Percentiles rank a stretch among this genome's conserved stretches.
Evolutionary conservation across 2,113 vertebrate genomes (phyloP).

Genomic region (Myocastor coypus): DNA sequence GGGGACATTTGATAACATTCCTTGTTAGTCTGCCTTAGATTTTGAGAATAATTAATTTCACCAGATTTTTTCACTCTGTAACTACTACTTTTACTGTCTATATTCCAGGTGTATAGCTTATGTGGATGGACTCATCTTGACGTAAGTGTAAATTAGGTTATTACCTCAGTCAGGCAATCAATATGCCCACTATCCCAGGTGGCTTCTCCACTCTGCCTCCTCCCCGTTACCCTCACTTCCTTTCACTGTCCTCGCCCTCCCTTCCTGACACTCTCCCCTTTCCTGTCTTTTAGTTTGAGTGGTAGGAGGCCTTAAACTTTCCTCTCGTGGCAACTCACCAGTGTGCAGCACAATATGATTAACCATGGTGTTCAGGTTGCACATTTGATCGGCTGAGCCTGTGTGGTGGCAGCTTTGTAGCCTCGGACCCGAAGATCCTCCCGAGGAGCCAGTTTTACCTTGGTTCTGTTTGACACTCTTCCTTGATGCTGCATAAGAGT

Average conservation of each 20-base stretch:
- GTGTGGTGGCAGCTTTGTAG: not conserved
- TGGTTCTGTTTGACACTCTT: not conserved
- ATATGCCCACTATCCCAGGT: too few relatives aligned
- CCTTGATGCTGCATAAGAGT: not conserved
- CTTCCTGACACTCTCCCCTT: too few relatives aligned
- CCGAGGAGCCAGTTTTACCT: not conserved
- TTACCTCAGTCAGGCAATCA: not conserved
- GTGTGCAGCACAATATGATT: not conserved
- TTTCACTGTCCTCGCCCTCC: not conserved
- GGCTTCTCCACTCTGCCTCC: too few relatives aligned
- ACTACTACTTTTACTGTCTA: not conserved
- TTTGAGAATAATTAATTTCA: not conserved
- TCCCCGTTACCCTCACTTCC: rapidly evolving
- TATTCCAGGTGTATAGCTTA: not conserved
- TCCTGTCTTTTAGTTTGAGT: not conserved
- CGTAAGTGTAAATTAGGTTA: too few relatives aligned
- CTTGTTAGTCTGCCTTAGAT: not conserved
- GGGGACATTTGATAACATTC: not conserved
- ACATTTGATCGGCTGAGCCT: not conserved
- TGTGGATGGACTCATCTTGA: not conserved
- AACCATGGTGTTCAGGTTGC: not conserved
- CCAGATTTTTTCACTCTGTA: not conserved
- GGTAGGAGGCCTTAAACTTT: not conserved
- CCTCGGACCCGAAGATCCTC: not conserved
- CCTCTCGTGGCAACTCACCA: not conserved